Base-by-base conservation (phyloP, 1,140 invertebrate species). In the Aporrectodea caliginosa region DNA sequence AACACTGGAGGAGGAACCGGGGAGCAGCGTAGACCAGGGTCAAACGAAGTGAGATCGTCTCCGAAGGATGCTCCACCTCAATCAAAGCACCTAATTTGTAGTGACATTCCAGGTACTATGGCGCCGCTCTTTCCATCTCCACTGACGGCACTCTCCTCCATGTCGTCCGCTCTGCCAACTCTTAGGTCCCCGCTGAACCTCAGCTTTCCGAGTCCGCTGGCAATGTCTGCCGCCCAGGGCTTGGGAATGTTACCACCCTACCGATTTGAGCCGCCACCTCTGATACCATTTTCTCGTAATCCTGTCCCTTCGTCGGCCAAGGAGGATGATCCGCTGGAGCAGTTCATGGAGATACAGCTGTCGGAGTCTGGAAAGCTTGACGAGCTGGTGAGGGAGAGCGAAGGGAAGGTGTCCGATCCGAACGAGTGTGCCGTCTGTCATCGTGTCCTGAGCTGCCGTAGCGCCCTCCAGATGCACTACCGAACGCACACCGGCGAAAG, bases 381-480 rank as follows among this genome's bases (percentile, higher is more conserved):
- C 88, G 93, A 96, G 85, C 89, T 98, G 81, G 96, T 98, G 74
- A 95, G 98, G 89, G 98, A 97, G 88, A 96, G 97, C 77, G 95
- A 98, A 86, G 93, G 95, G 88, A 98, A 98, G 89, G 89, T 97
- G 79, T 95, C 93, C 1, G 97, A 98, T 89, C 96, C 96, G 0
- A 98, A 98, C 85, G 95, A 98, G 89, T 99, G 98, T 88, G 93
- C 98, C 0, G 95, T 99, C 79, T 99, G 98, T 87, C 94, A 98
- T 86, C 91, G 97, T 70, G 95, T 99, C 31, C 90, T 99, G 1
- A 98, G 95, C 73, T 99, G 97, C 88, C 98, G 98, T 88, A 97
- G 94, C 84, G 96, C 96, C 80, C 91, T 91, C 81, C 96, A 98
- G 90, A 98, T 98, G 85, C 97, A 99, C 90, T 97, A 98, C 93